These are phyloP conservation scores for Halcyon senegalensis DNA, from an alignment of 2,113 vertebrate genomes.

Conservation along the genomic window DNA sequence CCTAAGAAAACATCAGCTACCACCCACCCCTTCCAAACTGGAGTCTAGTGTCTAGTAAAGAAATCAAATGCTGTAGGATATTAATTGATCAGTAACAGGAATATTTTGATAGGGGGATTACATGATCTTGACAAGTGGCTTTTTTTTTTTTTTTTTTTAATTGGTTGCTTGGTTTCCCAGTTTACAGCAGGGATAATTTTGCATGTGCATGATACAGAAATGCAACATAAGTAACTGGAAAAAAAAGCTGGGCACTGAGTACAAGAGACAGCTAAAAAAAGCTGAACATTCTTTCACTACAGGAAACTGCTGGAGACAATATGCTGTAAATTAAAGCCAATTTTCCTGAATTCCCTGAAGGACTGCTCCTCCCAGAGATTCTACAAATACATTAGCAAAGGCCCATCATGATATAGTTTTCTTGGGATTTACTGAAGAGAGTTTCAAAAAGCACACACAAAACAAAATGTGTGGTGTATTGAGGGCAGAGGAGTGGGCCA, in stretches of 20 bases:
- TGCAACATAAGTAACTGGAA: neutral
- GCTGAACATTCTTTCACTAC: neutral
- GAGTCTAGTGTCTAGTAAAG: neutral
- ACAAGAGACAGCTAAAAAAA: neutral
- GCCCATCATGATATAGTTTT: neutral
- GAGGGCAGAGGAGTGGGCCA: neutral
- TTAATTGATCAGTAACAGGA: neutral
- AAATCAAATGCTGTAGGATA: neutral
- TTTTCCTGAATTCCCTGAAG: constrained; percentile 10
- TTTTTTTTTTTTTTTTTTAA: neutral
- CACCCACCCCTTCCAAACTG: neutral
- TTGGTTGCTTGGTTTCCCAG: neutral
- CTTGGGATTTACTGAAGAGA: neutral
- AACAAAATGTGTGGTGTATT: fast-evolving
- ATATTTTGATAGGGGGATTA: neutral
- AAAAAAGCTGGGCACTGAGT: neutral
- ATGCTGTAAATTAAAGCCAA: constrained; percentile 20
- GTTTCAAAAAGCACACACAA: neutral
- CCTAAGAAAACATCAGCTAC: neutral
- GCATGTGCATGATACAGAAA: neutral
- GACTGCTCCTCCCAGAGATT: neutral
- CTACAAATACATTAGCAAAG: neutral
- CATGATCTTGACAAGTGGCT: neutral
- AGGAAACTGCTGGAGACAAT: constrained; percentile 19
- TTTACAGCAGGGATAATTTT: neutral